A percentile compares a stretch with the other conserved stretches of the same genome.
Evolutionary conservation across 2,797 vertebrate genomes (phyloP).

Genomic region (Micropoecilia bifurca): DNA sequence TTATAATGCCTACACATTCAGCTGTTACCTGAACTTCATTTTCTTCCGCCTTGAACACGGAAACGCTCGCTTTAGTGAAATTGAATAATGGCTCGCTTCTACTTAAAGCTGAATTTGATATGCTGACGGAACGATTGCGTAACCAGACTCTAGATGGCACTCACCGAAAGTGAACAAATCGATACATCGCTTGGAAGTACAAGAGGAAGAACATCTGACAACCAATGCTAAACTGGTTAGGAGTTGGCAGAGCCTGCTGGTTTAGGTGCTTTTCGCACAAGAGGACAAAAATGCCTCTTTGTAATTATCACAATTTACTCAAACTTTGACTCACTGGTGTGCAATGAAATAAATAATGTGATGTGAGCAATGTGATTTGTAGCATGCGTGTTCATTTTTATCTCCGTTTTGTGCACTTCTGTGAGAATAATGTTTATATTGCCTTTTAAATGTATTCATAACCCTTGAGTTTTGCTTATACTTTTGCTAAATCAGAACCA

Average conservation of each 20-base stretch:
- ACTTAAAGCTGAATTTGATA: slow-evolving; percentile 67
- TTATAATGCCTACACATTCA: slow-evolving; percentile 8
- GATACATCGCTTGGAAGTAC: slow-evolving; percentile 44
- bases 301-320: slow-evolving; percentile 12
- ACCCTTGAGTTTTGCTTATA: neutral
- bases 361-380: neutral
- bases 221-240: slow-evolving; percentile 24
- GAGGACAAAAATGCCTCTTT: slow-evolving; percentile 9
- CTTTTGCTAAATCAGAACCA: neutral
- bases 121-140: slow-evolving; percentile 56
- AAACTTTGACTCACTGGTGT: slow-evolving; percentile 22
- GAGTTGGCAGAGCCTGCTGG: slow-evolving; percentile 1
- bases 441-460: neutral
- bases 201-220: slow-evolving; percentile 42
- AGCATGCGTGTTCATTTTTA: neutral
- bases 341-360: neutral
- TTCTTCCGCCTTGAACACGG: slow-evolving; percentile 1
- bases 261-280: slow-evolving; percentile 26
- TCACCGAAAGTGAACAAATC: slow-evolving; percentile 53
- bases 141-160: slow-evolving; percentile 32
- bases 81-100: slow-evolving; percentile 52
- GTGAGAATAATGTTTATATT: neutral
- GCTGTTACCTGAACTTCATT: slow-evolving; percentile 8
- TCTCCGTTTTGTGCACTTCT: neutral
- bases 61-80: slow-evolving; percentile 66